Base-by-base conservation (phyloP, 1,140 invertebrate genomes). In the Chrysopa pallens region DNA sequence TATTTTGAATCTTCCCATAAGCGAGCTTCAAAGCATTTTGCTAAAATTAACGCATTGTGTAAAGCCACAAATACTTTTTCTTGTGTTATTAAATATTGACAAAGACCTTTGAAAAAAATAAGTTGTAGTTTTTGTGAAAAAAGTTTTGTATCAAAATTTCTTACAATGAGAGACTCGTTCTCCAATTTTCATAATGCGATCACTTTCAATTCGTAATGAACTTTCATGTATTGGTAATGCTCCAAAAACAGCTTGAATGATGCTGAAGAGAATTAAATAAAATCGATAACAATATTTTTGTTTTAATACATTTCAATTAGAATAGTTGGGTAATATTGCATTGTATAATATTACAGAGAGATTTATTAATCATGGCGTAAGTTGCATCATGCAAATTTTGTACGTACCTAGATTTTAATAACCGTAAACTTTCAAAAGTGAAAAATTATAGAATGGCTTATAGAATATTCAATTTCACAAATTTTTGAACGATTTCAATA, bases 1-100 rank as follows among this genome's bases (percentile, higher is more conserved):
- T 69, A 75, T 14, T 61, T 65, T 0, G 80, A 82, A 52, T 84
- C 74, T 51, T 84, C 78, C 84, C 83, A 87, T 12, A 86, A 55
- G 48, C 70, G 67, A 2, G 73, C 67, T 23, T 61, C 55, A 39
- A 84, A 64, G 52, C 78, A 78, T 63, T 85, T 84, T 2, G 62
- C 58, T 15, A 85, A 58, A 11, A 72, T 57, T 15, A 76, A 53
- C 1, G 78, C 61, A 53, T 70, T 75, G 2, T 76, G 46, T n/a
- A 80, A 50, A 4, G 64, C 60, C 31, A 56, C 48, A 47, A 58
- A 75, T 42, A 42, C 59, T 47, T 43, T 61, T 48, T 42, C 55
- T 52, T 40, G 56, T 46, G 13, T 55, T 51, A 46, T 59, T 42
- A 51, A 57, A 45, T 49, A 64, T 53, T 50, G 59, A 43, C 28